Conservation (phyloP, 2,888 invertebrate genomes). For the Sinohyriopsis cumingii region DNA sequence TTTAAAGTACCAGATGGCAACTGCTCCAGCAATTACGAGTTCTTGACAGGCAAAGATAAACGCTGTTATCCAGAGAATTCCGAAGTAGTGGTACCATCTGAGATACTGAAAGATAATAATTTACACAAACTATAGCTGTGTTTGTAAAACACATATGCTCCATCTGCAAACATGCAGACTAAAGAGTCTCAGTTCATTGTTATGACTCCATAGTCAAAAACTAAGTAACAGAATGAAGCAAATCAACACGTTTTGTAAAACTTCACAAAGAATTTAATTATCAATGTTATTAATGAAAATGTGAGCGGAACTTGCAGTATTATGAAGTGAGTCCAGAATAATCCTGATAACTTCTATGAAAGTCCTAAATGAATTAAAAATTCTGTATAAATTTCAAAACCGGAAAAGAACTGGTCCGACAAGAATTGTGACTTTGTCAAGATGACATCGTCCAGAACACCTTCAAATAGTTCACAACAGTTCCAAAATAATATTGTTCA, state of each 20-base stretch:
- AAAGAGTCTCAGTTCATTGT: background rate
- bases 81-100: constrained; percentile 92
- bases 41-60: constrained; percentile 94
- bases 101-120: constrained; percentile 76
- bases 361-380: too few relatives aligned
- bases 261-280: background rate
- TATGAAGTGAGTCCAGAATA: too few relatives aligned
- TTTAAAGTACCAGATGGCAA: constrained; percentile 93
- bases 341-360: too few relatives aligned
- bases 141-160: too few relatives aligned
- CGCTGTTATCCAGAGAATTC: constrained; percentile 92
- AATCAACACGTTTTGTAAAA: background rate
- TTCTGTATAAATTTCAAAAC: too few relatives aligned
- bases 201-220: background rate
- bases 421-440: too few relatives aligned
- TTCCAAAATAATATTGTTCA: too few relatives aligned
- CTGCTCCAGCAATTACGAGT: constrained; percentile 92
- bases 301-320: too few relatives aligned
- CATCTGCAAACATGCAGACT: background rate
- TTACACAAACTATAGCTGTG: too few relatives aligned
- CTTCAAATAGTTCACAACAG: too few relatives aligned
- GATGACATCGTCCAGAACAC: too few relatives aligned
- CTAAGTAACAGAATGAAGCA: background rate
- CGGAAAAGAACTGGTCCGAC: too few relatives aligned
- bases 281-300: background rate